Percentiles rank a stretch among this genome's conserved stretches.
Conservation (phyloP, 2,797 vertebrate genomes). For the Merluccius polli region DNA sequence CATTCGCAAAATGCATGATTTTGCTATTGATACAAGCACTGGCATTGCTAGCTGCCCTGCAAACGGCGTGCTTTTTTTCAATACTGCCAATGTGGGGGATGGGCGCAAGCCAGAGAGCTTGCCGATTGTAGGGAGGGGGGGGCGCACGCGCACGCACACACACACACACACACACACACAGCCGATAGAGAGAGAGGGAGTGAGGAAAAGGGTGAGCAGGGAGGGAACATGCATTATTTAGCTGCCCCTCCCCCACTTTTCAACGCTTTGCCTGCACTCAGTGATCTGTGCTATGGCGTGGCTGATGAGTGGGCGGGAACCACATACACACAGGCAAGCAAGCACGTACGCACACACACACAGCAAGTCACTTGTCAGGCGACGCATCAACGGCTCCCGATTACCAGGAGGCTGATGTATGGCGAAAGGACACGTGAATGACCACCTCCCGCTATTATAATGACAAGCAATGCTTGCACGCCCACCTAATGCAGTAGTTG, state of each 20-base stretch:
- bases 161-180: too few relatives aligned
- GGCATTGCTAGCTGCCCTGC: conserved; percentile 11
- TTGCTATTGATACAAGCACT: conserved; percentile 31
- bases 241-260: conserved; percentile 17
- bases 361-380: conserved; percentile 1
- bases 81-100: background rate
- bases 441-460: background rate
- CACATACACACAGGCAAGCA: conserved; percentile 9
- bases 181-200: conserved; percentile 6
- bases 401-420: background rate
- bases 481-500: background rate
- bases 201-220: background rate
- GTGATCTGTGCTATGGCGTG: conserved; percentile 16
- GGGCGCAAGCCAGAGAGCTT: conserved; percentile 1
- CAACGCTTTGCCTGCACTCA: conserved; percentile 11
- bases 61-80: conserved; percentile 19
- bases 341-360: conserved; percentile 9
- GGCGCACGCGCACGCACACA: background rate
- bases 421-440: background rate
- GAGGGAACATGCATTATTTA: conserved; percentile 27
- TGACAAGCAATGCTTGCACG: background rate
- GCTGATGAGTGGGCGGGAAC: conserved; percentile 20
- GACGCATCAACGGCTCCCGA: background rate
- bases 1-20: conserved; percentile 1
- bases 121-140: conserved; percentile 1